These are phyloP conservation scores for Belonocnema kinseyi DNA, from an alignment of 1,140 invertebrate genomes.

Conservation along the genomic window DNA sequence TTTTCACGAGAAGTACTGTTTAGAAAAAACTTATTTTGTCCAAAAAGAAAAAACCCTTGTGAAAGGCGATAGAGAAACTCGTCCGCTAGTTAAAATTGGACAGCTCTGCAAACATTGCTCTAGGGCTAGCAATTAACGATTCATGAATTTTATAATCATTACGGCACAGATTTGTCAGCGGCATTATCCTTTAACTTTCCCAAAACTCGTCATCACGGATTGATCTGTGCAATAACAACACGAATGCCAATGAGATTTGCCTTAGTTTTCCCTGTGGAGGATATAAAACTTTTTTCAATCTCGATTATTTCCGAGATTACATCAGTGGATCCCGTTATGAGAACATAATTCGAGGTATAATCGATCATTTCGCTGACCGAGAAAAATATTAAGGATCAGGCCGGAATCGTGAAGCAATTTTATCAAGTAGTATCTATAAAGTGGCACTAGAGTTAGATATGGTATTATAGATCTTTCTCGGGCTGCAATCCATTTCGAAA, in stretches of 20 bases:
- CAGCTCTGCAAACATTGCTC: background rate
- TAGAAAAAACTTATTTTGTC: no score
- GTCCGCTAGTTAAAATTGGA: background rate
- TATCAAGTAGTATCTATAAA: background rate
- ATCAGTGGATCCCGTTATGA: background rate
- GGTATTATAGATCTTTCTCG: background rate
- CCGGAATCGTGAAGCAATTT: background rate
- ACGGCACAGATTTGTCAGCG: background rate
- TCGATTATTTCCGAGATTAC: conserved; percentile 8
- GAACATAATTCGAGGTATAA: background rate
- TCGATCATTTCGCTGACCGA: background rate
- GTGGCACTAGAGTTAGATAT: background rate
- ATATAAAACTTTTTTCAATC: conserved; percentile 18
- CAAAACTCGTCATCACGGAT: background rate
- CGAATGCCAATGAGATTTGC: background rate
- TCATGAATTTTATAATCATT: background rate
- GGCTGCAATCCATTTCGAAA: conserved; percentile 41
- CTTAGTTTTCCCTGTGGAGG: background rate
- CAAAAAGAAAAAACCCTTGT: background rate
- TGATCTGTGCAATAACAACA: background rate
- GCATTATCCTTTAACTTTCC: background rate
- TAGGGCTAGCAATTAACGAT: background rate
- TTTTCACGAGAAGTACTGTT: no score
- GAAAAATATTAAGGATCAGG: background rate
- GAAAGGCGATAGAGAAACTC: background rate